These are phyloP conservation scores for Triplophysa yarkandensis DNA, from an alignment of 2,797 vertebrate genomes.

Conservation along the genomic window DNA sequence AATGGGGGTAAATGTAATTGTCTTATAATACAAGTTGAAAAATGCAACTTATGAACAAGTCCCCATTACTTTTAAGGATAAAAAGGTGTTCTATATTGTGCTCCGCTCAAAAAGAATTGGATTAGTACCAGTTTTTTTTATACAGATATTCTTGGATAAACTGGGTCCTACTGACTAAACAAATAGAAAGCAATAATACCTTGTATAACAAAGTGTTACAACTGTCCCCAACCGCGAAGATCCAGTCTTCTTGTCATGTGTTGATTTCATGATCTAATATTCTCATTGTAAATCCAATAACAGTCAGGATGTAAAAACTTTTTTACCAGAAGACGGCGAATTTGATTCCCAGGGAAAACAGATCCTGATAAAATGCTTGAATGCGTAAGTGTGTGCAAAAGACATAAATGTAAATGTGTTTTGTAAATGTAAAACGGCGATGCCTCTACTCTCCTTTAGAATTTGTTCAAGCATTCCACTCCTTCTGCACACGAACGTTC, in stretches of 20 bases:
- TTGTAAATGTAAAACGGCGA: background rate
- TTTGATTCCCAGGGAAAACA: background rate
- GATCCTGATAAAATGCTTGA: background rate
- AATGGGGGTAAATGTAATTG: too few species aligned
- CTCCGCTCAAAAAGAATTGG: background rate
- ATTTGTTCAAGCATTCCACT: constrained; percentile 45
- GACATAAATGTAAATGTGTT: background rate
- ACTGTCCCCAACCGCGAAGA: too few species aligned
- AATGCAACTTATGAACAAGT: too few species aligned
- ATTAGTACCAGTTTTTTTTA: background rate
- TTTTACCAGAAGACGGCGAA: background rate
- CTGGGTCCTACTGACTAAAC: background rate
- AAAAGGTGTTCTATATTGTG: background rate
- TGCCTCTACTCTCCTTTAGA: constrained; percentile 4
- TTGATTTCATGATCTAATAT: background rate
- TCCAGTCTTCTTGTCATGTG: background rate
- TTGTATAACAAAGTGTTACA: too few species aligned
- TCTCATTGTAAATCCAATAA: constrained; percentile 16
- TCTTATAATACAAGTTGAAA: too few species aligned
- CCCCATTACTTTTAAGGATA: too few species aligned
- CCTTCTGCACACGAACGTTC: constrained; percentile 48
- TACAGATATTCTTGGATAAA: background rate
- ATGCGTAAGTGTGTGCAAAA: background rate
- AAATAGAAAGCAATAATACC: background rate
- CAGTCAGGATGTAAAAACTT: background rate